A percentile compares a stretch with the other conserved stretches of the same genome.
Conservation (phyloP, 1,140 invertebrate species). For the Copidosoma floridanum region DNA sequence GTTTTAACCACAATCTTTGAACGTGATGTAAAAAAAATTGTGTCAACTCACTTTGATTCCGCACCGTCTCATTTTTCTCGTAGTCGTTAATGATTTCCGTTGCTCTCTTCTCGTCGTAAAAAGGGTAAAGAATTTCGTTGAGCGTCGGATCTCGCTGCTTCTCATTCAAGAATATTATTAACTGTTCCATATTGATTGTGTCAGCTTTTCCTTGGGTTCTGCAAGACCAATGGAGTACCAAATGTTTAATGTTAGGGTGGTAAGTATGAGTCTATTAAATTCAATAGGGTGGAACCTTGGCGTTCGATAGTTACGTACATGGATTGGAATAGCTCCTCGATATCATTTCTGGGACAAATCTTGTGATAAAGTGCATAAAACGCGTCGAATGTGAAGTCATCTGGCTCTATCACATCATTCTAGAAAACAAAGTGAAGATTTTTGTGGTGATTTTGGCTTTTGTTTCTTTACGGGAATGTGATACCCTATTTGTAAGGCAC, state of each 20-base stretch:
- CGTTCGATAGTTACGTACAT: slow-evolving; percentile 71
- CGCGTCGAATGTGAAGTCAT: slow-evolving; percentile 97
- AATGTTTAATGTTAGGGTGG: neutral
- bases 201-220: slow-evolving; percentile 90
- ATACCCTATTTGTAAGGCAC: too few species aligned
- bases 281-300: too few species aligned
- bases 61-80: slow-evolving; percentile 82
- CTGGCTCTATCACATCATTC: slow-evolving; percentile 92
- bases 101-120: slow-evolving; percentile 94
- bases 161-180: slow-evolving; percentile 96
- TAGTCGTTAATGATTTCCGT: slow-evolving; percentile 92
- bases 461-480: neutral
- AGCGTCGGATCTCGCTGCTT: slow-evolving; percentile 97
- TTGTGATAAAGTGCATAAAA: slow-evolving; percentile 98
- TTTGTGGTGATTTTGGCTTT: neutral
- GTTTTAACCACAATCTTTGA: too few species aligned
- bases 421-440: slow-evolving; percentile 41
- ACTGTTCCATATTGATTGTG: slow-evolving; percentile 80
- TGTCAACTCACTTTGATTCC: slow-evolving; percentile 68
- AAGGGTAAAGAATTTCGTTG: slow-evolving; percentile 98
- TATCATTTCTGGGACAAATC: slow-evolving; percentile 98
- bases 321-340: slow-evolving; percentile 95
- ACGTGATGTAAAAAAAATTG: neutral
- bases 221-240: slow-evolving; percentile 24
- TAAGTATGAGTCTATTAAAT: too few species aligned